A percentile compares a stretch with the other conserved stretches of the same genome.
These are phyloP conservation scores for Hedya salicella DNA, from an alignment of 2,888 invertebrate species.

Conservation along the genomic window DNA sequence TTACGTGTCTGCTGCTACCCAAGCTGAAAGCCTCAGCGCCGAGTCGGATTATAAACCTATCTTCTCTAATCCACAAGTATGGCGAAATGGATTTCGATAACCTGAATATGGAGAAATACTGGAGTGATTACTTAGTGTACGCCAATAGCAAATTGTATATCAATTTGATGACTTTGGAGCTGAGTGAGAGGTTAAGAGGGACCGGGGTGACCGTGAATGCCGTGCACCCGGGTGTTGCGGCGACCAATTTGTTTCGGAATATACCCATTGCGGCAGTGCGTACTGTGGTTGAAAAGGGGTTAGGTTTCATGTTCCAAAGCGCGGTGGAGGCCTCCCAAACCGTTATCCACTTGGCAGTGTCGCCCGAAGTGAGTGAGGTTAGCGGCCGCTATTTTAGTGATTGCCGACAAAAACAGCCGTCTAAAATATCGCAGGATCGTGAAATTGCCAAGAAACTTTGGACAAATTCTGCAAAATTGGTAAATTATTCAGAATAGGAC, in stretches of 20 bases:
- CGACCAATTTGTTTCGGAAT: slow-evolving; percentile 87
- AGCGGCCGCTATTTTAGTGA: slow-evolving; percentile 86
- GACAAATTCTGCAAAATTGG: slow-evolving; percentile 82
- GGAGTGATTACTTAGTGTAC: slow-evolving; percentile 79
- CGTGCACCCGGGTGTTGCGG: slow-evolving; percentile 89
- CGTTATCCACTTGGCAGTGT: slow-evolving; percentile 69
- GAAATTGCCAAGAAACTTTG: slow-evolving; percentile 82
- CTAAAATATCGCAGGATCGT: slow-evolving; percentile 71
- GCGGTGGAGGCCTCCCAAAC: slow-evolving; percentile 85
- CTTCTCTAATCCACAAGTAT: slow-evolving; percentile 74
- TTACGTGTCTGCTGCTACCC: slow-evolving; percentile 80
- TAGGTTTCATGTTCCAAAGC: slow-evolving; percentile 81
- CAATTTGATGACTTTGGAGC: slow-evolving; percentile 86
- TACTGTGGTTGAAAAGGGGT: slow-evolving; percentile 55
- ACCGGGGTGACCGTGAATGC: slow-evolving; percentile 85
- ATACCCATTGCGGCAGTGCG: slow-evolving; percentile 76
- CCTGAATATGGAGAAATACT: slow-evolving; percentile 66
- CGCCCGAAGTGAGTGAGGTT: slow-evolving; percentile 74
- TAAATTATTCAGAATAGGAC: slow-evolving; percentile 44
- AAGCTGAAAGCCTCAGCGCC: slow-evolving; percentile 69
- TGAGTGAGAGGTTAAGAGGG: slow-evolving; percentile 79
- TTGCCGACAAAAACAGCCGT: slow-evolving; percentile 64
- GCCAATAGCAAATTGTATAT: slow-evolving; percentile 86
- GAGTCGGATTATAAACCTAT: slow-evolving; percentile 82
- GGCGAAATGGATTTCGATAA: slow-evolving; percentile 47